These are phyloP conservation scores for Candoia aspera DNA, from an alignment of 2,113 vertebrate genomes.

Conservation along the genomic window DNA sequence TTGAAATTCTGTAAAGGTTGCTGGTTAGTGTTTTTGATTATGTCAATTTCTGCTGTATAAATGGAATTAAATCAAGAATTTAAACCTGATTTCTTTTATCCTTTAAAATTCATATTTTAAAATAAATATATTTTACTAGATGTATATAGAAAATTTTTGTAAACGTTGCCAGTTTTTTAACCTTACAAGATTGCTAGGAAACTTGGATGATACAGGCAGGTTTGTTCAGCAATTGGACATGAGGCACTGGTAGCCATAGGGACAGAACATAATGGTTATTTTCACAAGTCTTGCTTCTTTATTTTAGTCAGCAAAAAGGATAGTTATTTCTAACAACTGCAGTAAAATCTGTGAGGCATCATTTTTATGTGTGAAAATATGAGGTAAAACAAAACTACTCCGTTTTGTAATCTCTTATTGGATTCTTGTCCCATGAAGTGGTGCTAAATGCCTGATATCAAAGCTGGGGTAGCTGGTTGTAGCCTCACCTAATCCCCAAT, in stretches of 20 bases:
- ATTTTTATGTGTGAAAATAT: background rate
- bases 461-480: background rate
- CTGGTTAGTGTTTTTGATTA: background rate
- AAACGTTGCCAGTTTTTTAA: rapidly evolving
- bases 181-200: background rate
- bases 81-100: background rate
- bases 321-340: background rate
- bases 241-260: background rate
- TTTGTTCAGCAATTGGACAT: background rate
- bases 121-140: background rate
- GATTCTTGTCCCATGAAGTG: background rate
- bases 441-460: background rate
- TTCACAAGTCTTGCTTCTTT: background rate
- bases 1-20: background rate
- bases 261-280: background rate
- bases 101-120: background rate
- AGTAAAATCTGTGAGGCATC: background rate
- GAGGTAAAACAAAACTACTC: background rate
- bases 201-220: background rate
- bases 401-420: too few relatives aligned
- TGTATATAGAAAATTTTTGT: background rate
- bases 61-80: background rate
- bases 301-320: background rate
- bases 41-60: background rate
- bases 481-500: background rate